Base-by-base conservation (phyloP, 2,113 vertebrate species). In the Columbina picui region DNA sequence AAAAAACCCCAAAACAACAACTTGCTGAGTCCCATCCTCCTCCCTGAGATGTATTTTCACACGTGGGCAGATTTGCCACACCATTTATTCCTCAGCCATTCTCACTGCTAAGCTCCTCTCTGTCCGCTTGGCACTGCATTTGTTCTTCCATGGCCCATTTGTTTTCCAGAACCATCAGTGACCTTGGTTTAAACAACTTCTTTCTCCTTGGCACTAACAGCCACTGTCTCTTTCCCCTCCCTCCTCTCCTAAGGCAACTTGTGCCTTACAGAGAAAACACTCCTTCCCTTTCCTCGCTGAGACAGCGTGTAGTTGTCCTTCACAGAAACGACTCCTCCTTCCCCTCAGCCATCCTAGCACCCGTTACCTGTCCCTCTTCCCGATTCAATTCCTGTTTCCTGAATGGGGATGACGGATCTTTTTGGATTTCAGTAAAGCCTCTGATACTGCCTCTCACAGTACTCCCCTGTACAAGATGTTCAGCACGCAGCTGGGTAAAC, bases 41-140 rank as follows among this genome's bases (percentile, higher is more conserved):
- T 71, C 60, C 17, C 26, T 5, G 21, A 49, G 3, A 63, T 0
- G 3, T 68, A 70, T 83, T 73, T 88, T 53, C 70, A 56, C 38
- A 30, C 25, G 12, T 14, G 17, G 50, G 50, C 45, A 85, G 59
- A 73, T 71, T 3, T 76, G 26, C 50, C 47, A n/a, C 74, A 56
- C 65, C 70, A 27, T 85, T 93, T 69, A 85, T 39, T 93, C 50
- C 60, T 36, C 43, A 43, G n/a, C 38, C 89, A 53, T 39, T 84
- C 65, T 77, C 49, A 45, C 6, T 27, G 49, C 61, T 86, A 26
- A 57, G 34, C 20, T 68, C n/a, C 49, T 50, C 2, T 27, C 67
- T 50, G 50, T 15, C 45, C 78, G 55, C 36, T 53, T 39, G 27
- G 6, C 0, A 0, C 53, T 53, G 12, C 39, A 30, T 57, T 76